These are phyloP conservation scores for Diceros bicornis DNA, from an alignment of 2,797 vertebrate species.

Conservation along the genomic window DNA sequence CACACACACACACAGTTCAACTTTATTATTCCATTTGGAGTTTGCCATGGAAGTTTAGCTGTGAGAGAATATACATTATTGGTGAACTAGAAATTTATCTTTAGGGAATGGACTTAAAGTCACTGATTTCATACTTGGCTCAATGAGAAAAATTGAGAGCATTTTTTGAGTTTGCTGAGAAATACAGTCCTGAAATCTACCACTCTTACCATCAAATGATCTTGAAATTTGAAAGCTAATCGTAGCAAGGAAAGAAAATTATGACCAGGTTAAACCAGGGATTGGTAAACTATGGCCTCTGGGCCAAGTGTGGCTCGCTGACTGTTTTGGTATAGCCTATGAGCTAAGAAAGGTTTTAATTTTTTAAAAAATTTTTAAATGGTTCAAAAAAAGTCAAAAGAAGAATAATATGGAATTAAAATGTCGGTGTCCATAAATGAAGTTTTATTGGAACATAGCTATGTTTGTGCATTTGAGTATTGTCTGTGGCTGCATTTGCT, in stretches of 20 bases:
- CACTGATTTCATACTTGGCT: conserved; percentile 21
- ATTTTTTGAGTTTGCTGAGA: conserved; percentile 28
- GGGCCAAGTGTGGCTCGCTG: neutral
- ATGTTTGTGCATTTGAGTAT: neutral
- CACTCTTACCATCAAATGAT: conserved; percentile 26
- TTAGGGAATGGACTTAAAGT: conserved; percentile 63
- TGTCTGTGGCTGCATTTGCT: neutral
- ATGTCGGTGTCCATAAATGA: conserved; percentile 46
- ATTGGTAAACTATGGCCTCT: neutral
- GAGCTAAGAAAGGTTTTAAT: conserved; percentile 33
- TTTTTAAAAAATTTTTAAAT: conserved; percentile 26
- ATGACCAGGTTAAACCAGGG: neutral
- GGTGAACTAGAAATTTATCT: conserved; percentile 12
- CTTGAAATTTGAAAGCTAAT: conserved; percentile 54
- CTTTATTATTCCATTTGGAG: conserved; percentile 44
- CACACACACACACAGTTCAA: neutral
- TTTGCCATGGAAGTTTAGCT: conserved; percentile 40
- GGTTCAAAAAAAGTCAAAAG: conserved; percentile 14
- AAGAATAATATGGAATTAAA: neutral
- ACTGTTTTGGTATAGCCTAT: neutral
- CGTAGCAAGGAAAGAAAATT: conserved; percentile 14
- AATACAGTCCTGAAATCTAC: neutral
- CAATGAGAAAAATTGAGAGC: conserved; percentile 1
- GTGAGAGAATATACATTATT: conserved; percentile 43
- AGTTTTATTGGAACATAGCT: conserved; percentile 51